Evolutionary conservation across 2,888 invertebrate genomes (phyloP).

Genomic region (Hydrotaea cyrtoneurina): DNA sequence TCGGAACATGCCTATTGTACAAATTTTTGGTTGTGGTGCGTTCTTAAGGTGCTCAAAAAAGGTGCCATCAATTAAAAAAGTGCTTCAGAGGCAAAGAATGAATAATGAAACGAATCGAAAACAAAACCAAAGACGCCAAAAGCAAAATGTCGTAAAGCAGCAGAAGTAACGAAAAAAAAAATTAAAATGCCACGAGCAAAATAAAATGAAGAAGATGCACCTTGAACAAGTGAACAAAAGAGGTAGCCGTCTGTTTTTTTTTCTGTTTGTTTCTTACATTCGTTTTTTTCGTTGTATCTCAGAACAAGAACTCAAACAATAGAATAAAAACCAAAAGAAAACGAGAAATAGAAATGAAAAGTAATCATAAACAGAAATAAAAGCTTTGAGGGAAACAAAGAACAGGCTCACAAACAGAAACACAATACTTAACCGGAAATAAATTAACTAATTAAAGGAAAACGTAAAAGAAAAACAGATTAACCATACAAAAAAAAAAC

Average conservation of each 20-base stretch:
- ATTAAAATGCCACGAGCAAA: constrained; percentile 30
- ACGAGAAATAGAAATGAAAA: not conserved
- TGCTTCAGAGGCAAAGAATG: constrained; percentile 36
- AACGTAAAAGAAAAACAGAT: not conserved
- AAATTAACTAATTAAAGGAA: not conserved
- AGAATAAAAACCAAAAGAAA: not conserved
- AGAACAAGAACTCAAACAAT: not conserved
- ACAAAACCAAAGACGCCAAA: constrained; percentile 6
- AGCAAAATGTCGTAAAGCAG: constrained; percentile 6
- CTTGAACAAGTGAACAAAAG: constrained; percentile 59
- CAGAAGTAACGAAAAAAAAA: not conserved
- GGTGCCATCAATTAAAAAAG: constrained; percentile 53
- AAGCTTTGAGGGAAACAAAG: constrained; percentile 8
- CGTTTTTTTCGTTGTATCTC: not conserved
- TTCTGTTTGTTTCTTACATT: not conserved
- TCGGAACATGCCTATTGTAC: constrained; percentile 33
- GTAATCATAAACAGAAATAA: constrained; percentile 4
- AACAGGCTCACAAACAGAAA: not conserved
- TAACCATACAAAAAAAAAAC: constrained; percentile 17
- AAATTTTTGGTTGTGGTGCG: constrained; percentile 49
- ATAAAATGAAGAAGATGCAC: constrained; percentile 35
- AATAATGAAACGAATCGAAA: constrained; percentile 23
- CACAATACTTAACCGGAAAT: not conserved
- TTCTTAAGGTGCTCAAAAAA: constrained; percentile 54
- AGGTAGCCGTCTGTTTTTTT: constrained; percentile 62